Base-by-base conservation (phyloP, 1,140 invertebrate genomes). In the Eumaeus atala region DNA sequence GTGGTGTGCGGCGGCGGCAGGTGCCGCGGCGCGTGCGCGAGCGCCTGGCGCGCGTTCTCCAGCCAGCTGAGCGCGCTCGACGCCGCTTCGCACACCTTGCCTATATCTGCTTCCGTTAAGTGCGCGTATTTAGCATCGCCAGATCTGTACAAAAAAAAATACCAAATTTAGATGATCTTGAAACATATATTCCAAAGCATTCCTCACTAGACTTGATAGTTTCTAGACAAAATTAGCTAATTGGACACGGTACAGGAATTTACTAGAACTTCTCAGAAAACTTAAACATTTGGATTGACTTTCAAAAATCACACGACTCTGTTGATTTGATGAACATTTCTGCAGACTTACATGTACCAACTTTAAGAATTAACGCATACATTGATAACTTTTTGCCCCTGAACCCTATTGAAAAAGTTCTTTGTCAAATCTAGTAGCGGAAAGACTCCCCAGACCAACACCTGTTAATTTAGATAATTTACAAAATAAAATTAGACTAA, bases 121-220 rank as follows among this genome's bases (percentile, higher is more conserved):
- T 98, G 97, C 48, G 91, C 88, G 78, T 94, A 98, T 73, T 95
- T 95, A 51, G 92, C 89, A 71, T 95, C 93, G 3, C 93, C 93
- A 38, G 90, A 89, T 18, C 89, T 89, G 64, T 28, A 3, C 21
- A 28, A 28, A 28, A 28, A n/a, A n/a, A n/a, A n/a, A n/a, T n/a
- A n/a, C n/a, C n/a, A n/a, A n/a, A n/a, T n/a, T n/a, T n/a, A n/a
- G n/a, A n/a, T n/a, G n/a, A n/a, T n/a, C n/a, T n/a, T n/a, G n/a
- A n/a, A n/a, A n/a, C n/a, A n/a, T n/a, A n/a, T n/a, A n/a, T n/a
- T n/a, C n/a, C n/a, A n/a, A n/a, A n/a, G n/a, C n/a, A n/a, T n/a
- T n/a, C n/a, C n/a, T n/a, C n/a, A n/a, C n/a, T n/a, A n/a, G n/a
- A n/a, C n/a, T n/a, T n/a, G n/a, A n/a, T n/a, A 9, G 12, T 8